Percentiles rank a stretch among this genome's conserved stretches.
Conservation (phyloP, 1,140 invertebrate genomes). For the Thalassaphorura encarpata region DNA sequence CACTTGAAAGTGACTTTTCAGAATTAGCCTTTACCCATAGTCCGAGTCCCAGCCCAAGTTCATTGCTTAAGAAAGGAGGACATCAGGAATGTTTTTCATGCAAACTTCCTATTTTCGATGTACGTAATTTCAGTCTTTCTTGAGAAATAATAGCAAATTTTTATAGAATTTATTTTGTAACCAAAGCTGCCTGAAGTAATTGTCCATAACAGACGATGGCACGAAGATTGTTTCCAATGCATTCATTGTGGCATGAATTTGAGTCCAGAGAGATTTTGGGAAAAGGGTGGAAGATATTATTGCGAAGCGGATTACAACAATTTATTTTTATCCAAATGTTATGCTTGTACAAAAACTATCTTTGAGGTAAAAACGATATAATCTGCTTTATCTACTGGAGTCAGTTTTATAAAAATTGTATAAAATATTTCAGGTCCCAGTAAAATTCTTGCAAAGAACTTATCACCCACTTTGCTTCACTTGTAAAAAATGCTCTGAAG, state of each 20-base stretch:
- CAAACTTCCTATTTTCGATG: no score
- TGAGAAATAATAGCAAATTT: no score
- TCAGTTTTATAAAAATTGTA: not conserved
- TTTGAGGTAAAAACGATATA: conserved; percentile 18
- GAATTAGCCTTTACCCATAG: no score
- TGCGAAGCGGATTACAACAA: conserved; percentile 56
- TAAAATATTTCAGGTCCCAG: conserved; percentile 14
- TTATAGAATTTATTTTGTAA: no score
- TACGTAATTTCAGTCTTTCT: no score
- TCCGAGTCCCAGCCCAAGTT: no score
- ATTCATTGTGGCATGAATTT: conserved; percentile 13
- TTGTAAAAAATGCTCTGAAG: conserved; percentile 26
- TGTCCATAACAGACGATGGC: conserved; percentile 20
- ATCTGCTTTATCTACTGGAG: not conserved
- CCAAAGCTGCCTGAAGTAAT: no score
- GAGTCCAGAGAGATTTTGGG: conserved; percentile 46
- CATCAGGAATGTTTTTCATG: no score
- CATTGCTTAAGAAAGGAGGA: no score
- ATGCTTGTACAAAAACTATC: conserved; percentile 23
- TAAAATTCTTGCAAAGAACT: conserved; percentile 13
- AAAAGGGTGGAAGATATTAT: conserved; percentile 55
- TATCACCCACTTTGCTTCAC: conserved; percentile 32
- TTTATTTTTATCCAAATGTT: conserved; percentile 24
- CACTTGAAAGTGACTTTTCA: no score
- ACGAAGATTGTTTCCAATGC: conserved; percentile 21